A percentile compares a stretch with the other conserved stretches of the same genome.
phyloP scores from a whole-genome alignment of 92 coral and sea anemone species.

The Meandrina meandrites region DNA sequence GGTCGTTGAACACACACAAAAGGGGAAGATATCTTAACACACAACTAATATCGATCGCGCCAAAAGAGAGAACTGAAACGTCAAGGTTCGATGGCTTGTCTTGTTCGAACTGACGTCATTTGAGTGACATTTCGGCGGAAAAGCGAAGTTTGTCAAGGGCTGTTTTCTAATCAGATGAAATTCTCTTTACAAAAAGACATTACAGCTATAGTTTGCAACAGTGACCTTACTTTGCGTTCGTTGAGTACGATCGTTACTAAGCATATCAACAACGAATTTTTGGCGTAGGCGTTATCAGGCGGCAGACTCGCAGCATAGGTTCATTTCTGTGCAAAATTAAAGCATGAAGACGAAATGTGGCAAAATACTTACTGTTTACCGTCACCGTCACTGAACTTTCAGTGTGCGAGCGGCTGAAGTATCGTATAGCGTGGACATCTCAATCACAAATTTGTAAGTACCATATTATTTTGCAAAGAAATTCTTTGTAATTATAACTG shows the following conservation, averaged over 20 bases:
- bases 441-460: not conserved
- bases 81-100: slow-evolving; percentile 14
- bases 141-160: slow-evolving; percentile 7
- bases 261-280: slow-evolving; percentile 1
- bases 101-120: slow-evolving; percentile 30
- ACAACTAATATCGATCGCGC: not conserved
- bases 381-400: too few species aligned
- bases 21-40: not conserved
- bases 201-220: not conserved
- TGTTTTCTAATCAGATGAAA: not conserved
- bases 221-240: not conserved
- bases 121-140: slow-evolving; percentile 21
- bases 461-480: too few species aligned
- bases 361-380: too few species aligned
- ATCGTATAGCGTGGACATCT: too few species aligned
- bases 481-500: too few species aligned
- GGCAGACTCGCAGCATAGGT: too few species aligned
- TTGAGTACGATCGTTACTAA: too few species aligned
- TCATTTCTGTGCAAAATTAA: too few species aligned
- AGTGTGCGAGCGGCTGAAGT: too few species aligned
- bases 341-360: too few species aligned
- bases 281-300: too few species aligned
- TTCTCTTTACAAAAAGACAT: not conserved
- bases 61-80: not conserved
- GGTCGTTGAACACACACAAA: not conserved